Evolutionary conservation across 2,113 vertebrate species (phyloP), one percentile per base, ranked within the genome.

Genomic region (Megaceryle maxima): DNA sequence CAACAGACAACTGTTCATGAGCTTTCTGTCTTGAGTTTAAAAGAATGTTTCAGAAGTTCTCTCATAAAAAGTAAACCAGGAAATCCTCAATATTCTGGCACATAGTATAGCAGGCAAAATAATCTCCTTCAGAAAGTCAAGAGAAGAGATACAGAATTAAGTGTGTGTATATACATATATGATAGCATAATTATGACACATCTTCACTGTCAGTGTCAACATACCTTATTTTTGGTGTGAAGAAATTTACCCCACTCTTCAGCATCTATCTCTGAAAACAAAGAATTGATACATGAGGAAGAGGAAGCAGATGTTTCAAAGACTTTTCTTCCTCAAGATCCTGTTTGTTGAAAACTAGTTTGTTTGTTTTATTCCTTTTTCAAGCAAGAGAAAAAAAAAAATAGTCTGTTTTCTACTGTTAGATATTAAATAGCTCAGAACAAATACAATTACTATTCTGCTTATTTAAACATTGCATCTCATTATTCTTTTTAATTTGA

Each of bases 191-290:
- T 81, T 78, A 75, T 12, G 66, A 84, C 46, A 37, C n/a, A 37
- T 28, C n/a, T 86, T 50, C 25, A 66, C 39, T 41, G 62, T 29
- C 17, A 63, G 3, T 70, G 9, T 73, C 87, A 74, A 80, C 92
- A 31, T 98, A 99, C 99, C 99, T 99, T 99, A 97, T 98, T 99
- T 98, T 99, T 99, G 85, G 99, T 99, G 98, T 99, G 99, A 87
- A 99, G 98, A 95, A 99, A 99, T 98, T 99, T 99, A 72, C 99
- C 99, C 99, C 99, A 99, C 96, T 99, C 99, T 91, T 99, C 99
- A 87, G 98, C 98, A 85, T 99, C 99, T 56, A 99, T 98, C 84
- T 99, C 99, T 99, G 97, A 95, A 98, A 94, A 97, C 64, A 93
- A 91, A 97, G 44, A 96, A 90, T n/a, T 55, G 28, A 81, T 69